Evolutionary conservation across 2,888 invertebrate genomes (phyloP).

Genomic region (Zaprionus bogoriensis): DNA sequence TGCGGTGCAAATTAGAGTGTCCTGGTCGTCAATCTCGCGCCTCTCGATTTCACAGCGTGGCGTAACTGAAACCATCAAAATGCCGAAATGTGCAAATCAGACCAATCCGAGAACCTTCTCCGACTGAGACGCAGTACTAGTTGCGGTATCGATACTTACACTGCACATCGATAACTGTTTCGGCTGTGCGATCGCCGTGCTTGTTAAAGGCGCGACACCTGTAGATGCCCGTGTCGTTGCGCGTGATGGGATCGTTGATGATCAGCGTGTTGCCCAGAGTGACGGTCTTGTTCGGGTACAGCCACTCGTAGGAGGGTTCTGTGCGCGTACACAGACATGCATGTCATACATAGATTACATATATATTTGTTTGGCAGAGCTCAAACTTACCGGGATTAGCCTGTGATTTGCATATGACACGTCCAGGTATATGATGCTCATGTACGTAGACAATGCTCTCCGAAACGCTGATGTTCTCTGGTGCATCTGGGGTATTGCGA

Average conservation of each 20-base stretch:
- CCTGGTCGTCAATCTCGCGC: conserved; percentile 88
- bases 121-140: too few species aligned
- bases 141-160: conserved; percentile 86
- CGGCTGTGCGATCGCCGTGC: conserved; percentile 89
- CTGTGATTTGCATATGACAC: conserved; percentile 84
- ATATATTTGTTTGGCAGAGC: too few species aligned
- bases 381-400: conserved; percentile 83
- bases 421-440: conserved; percentile 84
- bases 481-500: conserved; percentile 86
- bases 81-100: background rate
- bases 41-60: conserved; percentile 92
- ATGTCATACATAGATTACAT: too few species aligned
- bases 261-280: conserved; percentile 83
- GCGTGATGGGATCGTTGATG: conserved; percentile 87
- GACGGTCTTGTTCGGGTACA: conserved; percentile 79
- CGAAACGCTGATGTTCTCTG: conserved; percentile 92
- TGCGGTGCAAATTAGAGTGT: conserved; percentile 91
- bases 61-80: conserved; percentile 86
- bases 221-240: conserved; percentile 90
- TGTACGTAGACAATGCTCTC: conserved; percentile 82
- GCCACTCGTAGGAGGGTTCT: conserved; percentile 83
- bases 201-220: conserved; percentile 91
- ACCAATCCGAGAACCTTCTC: too few species aligned
- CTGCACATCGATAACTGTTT: conserved; percentile 90
- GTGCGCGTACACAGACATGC: background rate